A percentile compares a stretch with the other conserved stretches of the same genome.
These are phyloP conservation scores for Avahi laniger DNA, from an alignment of 2,797 vertebrate species.

Conservation along the genomic window DNA sequence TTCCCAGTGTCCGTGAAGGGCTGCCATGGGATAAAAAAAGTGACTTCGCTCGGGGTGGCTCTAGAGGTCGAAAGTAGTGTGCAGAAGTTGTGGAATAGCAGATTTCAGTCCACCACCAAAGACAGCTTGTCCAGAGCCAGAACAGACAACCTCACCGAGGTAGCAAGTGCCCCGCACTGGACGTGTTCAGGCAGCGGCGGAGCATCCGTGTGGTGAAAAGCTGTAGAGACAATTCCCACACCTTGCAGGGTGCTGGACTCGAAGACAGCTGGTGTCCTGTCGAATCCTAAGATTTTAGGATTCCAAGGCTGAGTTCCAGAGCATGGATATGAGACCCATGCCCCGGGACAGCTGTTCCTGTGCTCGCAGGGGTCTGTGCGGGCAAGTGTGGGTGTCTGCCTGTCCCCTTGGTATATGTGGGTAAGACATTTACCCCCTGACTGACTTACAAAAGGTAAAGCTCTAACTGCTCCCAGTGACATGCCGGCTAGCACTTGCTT, in stretches of 20 bases:
- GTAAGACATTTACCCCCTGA: background rate
- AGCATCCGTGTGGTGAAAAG: background rate
- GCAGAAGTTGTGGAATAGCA: background rate
- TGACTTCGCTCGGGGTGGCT: background rate
- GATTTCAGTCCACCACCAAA: background rate
- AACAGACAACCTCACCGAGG: background rate
- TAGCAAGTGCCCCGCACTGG: background rate
- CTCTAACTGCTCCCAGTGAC: background rate
- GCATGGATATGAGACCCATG: background rate
- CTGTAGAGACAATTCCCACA: background rate
- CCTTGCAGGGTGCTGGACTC: too few relatives aligned
- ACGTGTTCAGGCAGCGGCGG: background rate
- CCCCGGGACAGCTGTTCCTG: background rate
- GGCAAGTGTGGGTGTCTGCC: background rate
- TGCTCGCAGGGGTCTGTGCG: background rate
- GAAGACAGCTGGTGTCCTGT: background rate
- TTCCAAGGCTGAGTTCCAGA: background rate
- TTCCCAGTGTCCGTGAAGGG: background rate
- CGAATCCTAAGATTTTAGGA: background rate
- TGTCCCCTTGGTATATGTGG: background rate
- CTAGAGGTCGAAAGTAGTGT: background rate
- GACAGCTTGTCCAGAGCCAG: background rate
- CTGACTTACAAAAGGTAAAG: background rate
- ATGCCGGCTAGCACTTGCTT: background rate
- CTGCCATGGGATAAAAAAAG: background rate